Evolutionary conservation across 2,113 vertebrate genomes (phyloP).

Genomic region (Pagrus major): DNA sequence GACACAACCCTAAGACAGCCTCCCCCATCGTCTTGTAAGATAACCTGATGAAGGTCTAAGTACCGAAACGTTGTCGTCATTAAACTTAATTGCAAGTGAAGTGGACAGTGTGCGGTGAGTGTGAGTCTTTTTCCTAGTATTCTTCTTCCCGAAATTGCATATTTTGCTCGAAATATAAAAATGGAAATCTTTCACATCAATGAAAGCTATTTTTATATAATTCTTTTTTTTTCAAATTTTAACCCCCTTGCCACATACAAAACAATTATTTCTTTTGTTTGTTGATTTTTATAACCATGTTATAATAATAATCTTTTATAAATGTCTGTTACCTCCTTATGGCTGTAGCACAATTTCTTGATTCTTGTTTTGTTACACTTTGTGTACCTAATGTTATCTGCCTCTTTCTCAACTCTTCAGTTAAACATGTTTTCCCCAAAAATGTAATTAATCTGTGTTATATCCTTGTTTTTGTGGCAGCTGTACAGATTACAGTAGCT

Average conservation of each 20-base stretch:
- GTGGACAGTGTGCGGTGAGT: too few relatives aligned
- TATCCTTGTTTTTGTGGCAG: constrained; percentile 26
- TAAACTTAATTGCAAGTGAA: too few relatives aligned
- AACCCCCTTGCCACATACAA: not conserved
- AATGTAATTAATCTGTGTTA: constrained; percentile 13
- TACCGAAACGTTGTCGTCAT: too few relatives aligned
- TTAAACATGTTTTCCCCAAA: not conserved
- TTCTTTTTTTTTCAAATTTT: not conserved
- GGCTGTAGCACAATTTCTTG: constrained; percentile 4
- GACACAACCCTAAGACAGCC: too few relatives aligned
- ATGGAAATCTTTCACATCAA: not conserved
- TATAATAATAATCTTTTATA: constrained; percentile 16
- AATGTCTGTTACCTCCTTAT: not conserved
- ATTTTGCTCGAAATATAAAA: not conserved
- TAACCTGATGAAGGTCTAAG: too few relatives aligned
- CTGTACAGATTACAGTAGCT: not conserved
- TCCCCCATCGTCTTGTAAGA: too few relatives aligned
- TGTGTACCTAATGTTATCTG: not conserved
- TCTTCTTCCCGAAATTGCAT: not conserved
- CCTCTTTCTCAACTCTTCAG: not conserved
- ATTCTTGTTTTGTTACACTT: not conserved
- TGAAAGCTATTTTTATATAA: not conserved
- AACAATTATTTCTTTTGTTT: not conserved
- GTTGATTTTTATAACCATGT: constrained; percentile 8
- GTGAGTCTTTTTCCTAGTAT: not conserved